Conservation (phyloP, 2,888 invertebrate species). For the Zygogramma bicolorata region DNA sequence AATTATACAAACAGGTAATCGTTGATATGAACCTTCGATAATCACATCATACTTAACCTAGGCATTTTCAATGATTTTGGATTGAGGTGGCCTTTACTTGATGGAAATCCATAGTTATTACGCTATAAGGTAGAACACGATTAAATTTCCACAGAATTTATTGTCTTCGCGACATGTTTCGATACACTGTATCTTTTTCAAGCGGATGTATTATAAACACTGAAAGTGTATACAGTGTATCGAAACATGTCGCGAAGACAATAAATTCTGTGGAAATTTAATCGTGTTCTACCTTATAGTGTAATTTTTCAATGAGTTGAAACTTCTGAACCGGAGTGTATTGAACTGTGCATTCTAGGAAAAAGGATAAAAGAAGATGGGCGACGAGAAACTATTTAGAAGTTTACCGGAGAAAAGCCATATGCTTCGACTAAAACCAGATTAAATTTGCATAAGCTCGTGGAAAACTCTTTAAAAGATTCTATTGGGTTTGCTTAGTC, state of each 20-base stretch:
- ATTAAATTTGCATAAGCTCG: slow-evolving; percentile 25
- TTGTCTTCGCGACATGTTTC: too few relatives aligned
- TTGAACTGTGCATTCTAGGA: neutral
- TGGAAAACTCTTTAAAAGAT: slow-evolving; percentile 17
- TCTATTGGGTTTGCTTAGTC: slow-evolving; percentile 13
- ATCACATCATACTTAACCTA: neutral
- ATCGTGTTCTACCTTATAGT: too few relatives aligned
- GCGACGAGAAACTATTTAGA: slow-evolving; percentile 23
- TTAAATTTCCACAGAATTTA: too few relatives aligned
- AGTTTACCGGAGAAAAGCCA: slow-evolving; percentile 23
- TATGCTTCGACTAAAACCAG: slow-evolving; percentile 20
- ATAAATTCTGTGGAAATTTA: too few relatives aligned
- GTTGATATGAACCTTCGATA: neutral
- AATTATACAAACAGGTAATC: neutral
- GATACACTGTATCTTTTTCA: too few relatives aligned
- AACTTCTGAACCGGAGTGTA: neutral
- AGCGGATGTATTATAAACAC: too few relatives aligned
- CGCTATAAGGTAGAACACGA: too few relatives aligned
- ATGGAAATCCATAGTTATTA: too few relatives aligned
- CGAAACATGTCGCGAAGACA: too few relatives aligned
- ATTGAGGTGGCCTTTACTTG: too few relatives aligned
- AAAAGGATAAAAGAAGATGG: slow-evolving; percentile 6
- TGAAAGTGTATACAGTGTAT: too few relatives aligned
- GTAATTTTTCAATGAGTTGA: neutral
- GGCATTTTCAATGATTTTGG: too few relatives aligned